A percentile compares a stretch with the other conserved stretches of the same genome.
phyloP scores from a whole-genome alignment of 1,140 invertebrate species.

The Anagrus nilaparvatae region DNA sequence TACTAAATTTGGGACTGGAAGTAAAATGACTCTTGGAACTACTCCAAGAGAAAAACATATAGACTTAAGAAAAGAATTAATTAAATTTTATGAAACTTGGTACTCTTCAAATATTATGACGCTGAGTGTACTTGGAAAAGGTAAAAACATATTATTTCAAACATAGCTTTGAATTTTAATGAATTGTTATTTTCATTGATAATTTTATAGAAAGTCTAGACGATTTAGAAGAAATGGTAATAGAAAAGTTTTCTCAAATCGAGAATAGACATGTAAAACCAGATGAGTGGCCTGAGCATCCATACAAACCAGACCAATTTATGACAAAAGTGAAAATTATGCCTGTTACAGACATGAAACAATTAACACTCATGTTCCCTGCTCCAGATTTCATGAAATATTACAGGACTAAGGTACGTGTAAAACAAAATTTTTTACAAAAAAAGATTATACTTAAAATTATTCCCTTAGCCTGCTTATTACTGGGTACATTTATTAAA shows the following conservation, averaged over 20 bases:
- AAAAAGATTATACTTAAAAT: not conserved
- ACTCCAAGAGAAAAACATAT: conserved; percentile 71
- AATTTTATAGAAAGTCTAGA: conserved; percentile 66
- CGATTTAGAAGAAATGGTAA: conserved; percentile 72
- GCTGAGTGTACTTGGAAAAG: conserved; percentile 79
- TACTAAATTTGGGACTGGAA: conserved; percentile 85
- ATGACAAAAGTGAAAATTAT: conserved; percentile 59
- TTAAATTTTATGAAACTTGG: conserved; percentile 84
- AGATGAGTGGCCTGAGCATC: conserved; percentile 69
- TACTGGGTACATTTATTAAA: conserved; percentile 90
- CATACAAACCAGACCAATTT: conserved; percentile 62
- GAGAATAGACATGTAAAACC: conserved; percentile 63
- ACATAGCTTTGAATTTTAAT: not conserved
- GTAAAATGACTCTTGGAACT: conserved; percentile 69
- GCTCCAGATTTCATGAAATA: conserved; percentile 74
- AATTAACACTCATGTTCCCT: conserved; percentile 77
- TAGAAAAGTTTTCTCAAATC: conserved; percentile 66
- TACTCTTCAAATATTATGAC: conserved; percentile 94
- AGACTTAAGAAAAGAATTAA: conserved; percentile 70
- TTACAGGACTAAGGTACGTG: conserved; percentile 76
- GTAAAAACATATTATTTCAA: too few species aligned
- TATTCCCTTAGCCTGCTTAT: conserved; percentile 61
- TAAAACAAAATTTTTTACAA: conserved; percentile 8
- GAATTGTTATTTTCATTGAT: conserved; percentile 12
- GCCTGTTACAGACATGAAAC: conserved; percentile 84